phyloP scores from a whole-genome alignment of 2,797 vertebrate genomes.

The Galago senegalensis region DNA sequence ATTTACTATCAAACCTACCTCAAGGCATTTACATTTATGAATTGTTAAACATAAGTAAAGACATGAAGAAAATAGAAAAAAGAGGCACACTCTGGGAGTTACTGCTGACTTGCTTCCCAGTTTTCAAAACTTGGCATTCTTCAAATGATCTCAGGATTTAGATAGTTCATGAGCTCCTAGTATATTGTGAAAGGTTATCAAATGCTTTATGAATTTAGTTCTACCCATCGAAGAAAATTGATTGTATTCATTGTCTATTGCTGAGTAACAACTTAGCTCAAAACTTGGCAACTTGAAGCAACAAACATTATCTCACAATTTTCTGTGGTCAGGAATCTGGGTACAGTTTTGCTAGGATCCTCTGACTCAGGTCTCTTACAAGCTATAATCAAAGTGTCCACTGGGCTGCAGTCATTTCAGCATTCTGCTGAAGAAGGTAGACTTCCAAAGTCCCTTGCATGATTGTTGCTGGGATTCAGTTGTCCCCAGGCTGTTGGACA shows the following conservation, averaged over 20 bases:
- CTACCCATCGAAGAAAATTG: not conserved
- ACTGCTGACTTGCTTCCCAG: not conserved
- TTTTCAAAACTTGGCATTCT: constrained; percentile 19
- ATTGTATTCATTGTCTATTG: not conserved
- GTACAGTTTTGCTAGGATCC: not conserved
- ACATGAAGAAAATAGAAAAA: not conserved
- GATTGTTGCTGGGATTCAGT: not conserved
- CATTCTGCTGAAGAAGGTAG: not conserved
- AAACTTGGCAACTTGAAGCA: constrained; percentile 32
- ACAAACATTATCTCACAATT: not conserved
- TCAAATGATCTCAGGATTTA: not conserved
- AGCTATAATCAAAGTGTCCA: not conserved
- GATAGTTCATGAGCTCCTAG: not conserved
- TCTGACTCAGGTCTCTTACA: not conserved
- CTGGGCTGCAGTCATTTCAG: not conserved
- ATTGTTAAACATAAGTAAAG: constrained; percentile 36
- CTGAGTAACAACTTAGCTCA: not conserved
- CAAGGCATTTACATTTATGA: constrained; percentile 1
- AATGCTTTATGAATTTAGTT: constrained; percentile 27
- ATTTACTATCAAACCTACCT: not conserved
- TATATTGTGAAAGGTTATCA: not conserved
- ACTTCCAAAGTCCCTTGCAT: not conserved
- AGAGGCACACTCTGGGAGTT: not conserved
- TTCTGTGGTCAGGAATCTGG: not conserved
- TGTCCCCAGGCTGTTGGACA: not conserved